A percentile compares a stretch with the other conserved stretches of the same genome.
These are phyloP conservation scores for Phyllotreta cruciferae DNA, from an alignment of 2,888 invertebrate species.

Conservation along the genomic window DNA sequence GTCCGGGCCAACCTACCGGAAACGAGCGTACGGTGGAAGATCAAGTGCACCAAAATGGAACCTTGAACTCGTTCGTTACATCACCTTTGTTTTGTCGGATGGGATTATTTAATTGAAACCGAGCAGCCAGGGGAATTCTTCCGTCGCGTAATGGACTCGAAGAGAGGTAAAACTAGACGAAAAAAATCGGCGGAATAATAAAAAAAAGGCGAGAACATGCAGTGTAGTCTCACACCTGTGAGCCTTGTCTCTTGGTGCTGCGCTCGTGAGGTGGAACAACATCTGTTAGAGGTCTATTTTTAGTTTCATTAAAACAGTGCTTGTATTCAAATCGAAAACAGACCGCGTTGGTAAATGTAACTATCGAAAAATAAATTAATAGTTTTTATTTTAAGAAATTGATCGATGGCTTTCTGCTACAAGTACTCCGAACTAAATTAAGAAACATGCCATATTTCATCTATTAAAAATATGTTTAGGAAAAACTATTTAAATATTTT, in stretches of 20 bases:
- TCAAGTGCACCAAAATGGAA: conserved; percentile 16
- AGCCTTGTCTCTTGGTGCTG: background rate
- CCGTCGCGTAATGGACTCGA: background rate
- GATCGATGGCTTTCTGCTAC: no score
- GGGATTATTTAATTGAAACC: conserved; percentile 12
- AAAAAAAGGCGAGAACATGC: background rate
- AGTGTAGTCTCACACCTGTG: conserved; percentile 11
- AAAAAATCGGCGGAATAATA: background rate
- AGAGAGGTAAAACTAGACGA: background rate
- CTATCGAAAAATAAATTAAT: no score
- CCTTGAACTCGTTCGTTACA: conserved; percentile 22
- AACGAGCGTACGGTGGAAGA: conserved; percentile 15
- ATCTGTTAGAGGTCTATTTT: conserved; percentile 30
- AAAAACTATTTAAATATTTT: no score
- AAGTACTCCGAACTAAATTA: no score
- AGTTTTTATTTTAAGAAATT: no score
- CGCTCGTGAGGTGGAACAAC: conserved; percentile 26
- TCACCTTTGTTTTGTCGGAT: conserved; percentile 9
- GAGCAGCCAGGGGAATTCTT: background rate
- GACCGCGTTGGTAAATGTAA: background rate
- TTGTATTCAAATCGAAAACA: conserved; percentile 8
- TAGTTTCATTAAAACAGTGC: conserved; percentile 10
- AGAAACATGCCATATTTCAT: no score
- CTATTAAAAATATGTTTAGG: no score
- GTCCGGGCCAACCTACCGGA: conserved; percentile 23